Conservation (phyloP, 2,113 vertebrate genomes). For the Heterotilapia buettikoferi region DNA sequence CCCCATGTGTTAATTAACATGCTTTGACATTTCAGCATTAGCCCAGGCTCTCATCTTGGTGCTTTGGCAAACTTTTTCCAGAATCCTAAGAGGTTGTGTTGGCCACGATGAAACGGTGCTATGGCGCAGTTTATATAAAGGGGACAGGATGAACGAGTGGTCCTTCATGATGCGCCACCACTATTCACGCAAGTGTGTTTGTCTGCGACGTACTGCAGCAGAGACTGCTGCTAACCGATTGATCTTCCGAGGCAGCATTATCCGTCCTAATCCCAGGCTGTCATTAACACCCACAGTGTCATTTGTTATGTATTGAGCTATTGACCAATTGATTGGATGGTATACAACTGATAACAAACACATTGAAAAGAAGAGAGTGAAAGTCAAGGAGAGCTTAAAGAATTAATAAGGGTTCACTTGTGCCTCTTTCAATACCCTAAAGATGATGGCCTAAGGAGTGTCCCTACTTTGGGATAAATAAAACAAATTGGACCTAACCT, state of each 20-base stretch:
- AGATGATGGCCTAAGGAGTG: neutral
- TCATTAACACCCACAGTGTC: slow-evolving; percentile 69
- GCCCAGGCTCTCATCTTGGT: slow-evolving; percentile 55
- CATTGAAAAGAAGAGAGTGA: slow-evolving; percentile 46
- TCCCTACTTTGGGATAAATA: neutral
- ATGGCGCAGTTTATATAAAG: slow-evolving; percentile 33
- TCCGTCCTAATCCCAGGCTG: slow-evolving; percentile 69
- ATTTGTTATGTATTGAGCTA: slow-evolving; percentile 73
- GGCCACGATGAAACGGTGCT: slow-evolving; percentile 39
- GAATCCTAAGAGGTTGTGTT: slow-evolving; percentile 30
- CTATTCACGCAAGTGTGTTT: neutral
- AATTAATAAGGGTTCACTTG: slow-evolving; percentile 54
- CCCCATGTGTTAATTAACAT: slow-evolving; percentile 72
- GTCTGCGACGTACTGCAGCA: neutral
- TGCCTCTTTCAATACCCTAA: neutral
- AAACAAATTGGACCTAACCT: neutral
- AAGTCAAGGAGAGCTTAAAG: slow-evolving; percentile 38
- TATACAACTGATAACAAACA: slow-evolving; percentile 69
- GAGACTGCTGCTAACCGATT: slow-evolving; percentile 49
- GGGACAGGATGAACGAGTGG: neutral
- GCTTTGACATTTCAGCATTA: slow-evolving; percentile 66
- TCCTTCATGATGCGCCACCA: neutral
- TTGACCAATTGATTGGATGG: slow-evolving; percentile 65
- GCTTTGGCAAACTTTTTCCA: slow-evolving; percentile 54
- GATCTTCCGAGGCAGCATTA: slow-evolving; percentile 60